A percentile compares a stretch with the other conserved stretches of the same genome.
Conservation (phyloP, 2,113 vertebrate species). For the Sporophila hypoxantha region DNA sequence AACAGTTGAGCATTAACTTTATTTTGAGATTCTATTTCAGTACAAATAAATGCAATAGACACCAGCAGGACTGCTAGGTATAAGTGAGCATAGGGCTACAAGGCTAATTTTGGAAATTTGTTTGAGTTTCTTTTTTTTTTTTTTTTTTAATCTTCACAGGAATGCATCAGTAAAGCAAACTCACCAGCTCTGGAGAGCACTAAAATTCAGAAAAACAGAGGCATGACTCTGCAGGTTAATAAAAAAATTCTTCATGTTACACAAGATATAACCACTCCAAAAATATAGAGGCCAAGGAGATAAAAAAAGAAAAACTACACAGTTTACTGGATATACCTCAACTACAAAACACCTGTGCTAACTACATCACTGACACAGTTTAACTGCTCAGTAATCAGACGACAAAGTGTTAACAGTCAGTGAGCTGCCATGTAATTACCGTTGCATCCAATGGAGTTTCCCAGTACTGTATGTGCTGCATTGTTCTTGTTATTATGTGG, state of each 20-base stretch:
- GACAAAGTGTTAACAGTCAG: conserved; percentile 44
- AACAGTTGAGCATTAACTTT: conserved; percentile 13
- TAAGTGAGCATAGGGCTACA: not conserved
- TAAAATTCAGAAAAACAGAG: not conserved
- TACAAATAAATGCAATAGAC: not conserved
- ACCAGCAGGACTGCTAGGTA: not conserved
- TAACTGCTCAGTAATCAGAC: not conserved
- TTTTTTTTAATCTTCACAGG: not conserved
- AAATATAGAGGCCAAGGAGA: not conserved
- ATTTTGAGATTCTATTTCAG: conserved; percentile 12
- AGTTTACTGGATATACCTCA: not conserved
- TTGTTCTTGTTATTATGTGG: conserved; percentile 37
- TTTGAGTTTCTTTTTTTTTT: not conserved
- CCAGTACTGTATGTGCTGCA: not conserved
- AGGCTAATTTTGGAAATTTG: not conserved
- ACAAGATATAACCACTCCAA: not conserved
- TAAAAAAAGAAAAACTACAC: not conserved
- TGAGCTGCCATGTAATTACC: conserved; percentile 16
- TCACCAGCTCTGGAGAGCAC: not conserved
- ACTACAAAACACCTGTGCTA: not conserved
- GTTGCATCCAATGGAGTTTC: conserved; percentile 13
- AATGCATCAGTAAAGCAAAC: not conserved
- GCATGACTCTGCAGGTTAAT: not conserved
- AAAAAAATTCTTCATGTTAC: not conserved
- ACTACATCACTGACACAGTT: not conserved